These are phyloP conservation scores for Ostrea denselamellosa DNA, from an alignment of 1,140 invertebrate genomes.

Conservation along the genomic window DNA sequence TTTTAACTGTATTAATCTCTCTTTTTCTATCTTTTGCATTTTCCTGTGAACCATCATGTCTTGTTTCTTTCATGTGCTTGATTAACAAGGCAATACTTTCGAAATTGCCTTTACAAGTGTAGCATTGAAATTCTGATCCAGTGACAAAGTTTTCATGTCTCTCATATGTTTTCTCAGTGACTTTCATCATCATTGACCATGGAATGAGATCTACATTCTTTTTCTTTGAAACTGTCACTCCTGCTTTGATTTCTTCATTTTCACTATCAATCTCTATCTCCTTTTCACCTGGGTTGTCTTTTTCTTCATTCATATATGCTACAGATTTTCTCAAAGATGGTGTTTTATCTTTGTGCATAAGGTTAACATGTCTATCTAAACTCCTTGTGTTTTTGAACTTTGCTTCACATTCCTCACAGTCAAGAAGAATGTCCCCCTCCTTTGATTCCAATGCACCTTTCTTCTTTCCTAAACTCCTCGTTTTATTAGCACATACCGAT, in stretches of 20 bases:
- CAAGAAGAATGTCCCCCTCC: not conserved
- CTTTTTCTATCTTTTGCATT: not conserved
- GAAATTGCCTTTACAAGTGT: not conserved
- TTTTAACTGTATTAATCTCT: not conserved
- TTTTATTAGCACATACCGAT: not conserved
- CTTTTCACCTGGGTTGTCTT: not conserved
- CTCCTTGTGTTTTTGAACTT: conserved; percentile 13
- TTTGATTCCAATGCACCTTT: not conserved
- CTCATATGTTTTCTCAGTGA: not conserved
- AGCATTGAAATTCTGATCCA: not conserved
- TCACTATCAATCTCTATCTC: not conserved
- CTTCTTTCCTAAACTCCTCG: not conserved
- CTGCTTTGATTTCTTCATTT: not conserved
- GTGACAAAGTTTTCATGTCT: conserved; percentile 2
- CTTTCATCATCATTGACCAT: not conserved
- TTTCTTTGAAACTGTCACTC: not conserved
- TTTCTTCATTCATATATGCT: not conserved
- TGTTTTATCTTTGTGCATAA: not conserved
- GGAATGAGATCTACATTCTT: not conserved
- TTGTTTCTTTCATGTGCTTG: conserved; percentile 26
- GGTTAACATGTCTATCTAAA: not conserved
- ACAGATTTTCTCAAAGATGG: not conserved
- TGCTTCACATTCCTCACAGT: not conserved
- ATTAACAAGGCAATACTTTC: not conserved
- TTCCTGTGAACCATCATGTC: conserved; percentile 9